A percentile compares a stretch with the other conserved stretches of the same genome.
Evolutionary conservation across 1,140 invertebrate genomes (phyloP).

Genomic region (Eufriesea mexicana): DNA sequence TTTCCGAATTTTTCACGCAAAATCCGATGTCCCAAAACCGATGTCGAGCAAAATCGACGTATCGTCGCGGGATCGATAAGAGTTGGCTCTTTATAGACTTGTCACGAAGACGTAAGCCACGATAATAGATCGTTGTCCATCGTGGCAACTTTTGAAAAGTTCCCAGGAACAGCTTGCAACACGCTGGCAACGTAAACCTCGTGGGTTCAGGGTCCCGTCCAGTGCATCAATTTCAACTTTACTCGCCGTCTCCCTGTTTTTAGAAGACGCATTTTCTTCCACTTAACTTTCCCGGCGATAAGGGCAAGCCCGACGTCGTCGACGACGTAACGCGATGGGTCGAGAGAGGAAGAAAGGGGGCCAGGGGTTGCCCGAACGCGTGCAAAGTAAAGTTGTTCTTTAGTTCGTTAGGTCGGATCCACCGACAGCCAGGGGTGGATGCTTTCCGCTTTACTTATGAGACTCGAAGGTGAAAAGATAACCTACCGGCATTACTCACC

Average conservation of each 20-base stretch:
- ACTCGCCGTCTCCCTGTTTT: constrained; percentile 62
- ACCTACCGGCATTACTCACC: constrained; percentile 79
- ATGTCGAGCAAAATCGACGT: background rate
- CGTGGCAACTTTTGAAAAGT: constrained; percentile 53
- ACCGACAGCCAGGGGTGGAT: constrained; percentile 39
- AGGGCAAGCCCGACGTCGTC: constrained; percentile 60
- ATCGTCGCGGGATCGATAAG: background rate
- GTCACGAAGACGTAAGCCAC: constrained; percentile 1
- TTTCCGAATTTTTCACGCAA: background rate
- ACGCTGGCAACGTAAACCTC: constrained; percentile 50
- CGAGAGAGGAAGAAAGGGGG: constrained; percentile 31
- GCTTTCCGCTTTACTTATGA: constrained; percentile 75
- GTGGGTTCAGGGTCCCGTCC: constrained; percentile 61
- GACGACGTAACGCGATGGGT: constrained; percentile 21
- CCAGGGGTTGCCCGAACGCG: constrained; percentile 57
- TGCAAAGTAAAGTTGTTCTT: constrained; percentile 78
- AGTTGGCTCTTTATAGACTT: background rate
- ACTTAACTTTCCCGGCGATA: constrained; percentile 80
- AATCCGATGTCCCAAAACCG: too few species aligned
- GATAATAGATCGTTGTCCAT: constrained; percentile 57
- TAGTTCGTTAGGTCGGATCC: constrained; percentile 77
- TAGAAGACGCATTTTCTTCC: constrained; percentile 78
- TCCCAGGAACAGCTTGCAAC: constrained; percentile 29
- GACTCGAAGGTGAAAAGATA: constrained; percentile 79
- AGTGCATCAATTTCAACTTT: constrained; percentile 79